A percentile compares a stretch with the other conserved stretches of the same genome.
Evolutionary conservation across 2,888 invertebrate genomes (phyloP).

Genomic region (Dilophus febrilis): DNA sequence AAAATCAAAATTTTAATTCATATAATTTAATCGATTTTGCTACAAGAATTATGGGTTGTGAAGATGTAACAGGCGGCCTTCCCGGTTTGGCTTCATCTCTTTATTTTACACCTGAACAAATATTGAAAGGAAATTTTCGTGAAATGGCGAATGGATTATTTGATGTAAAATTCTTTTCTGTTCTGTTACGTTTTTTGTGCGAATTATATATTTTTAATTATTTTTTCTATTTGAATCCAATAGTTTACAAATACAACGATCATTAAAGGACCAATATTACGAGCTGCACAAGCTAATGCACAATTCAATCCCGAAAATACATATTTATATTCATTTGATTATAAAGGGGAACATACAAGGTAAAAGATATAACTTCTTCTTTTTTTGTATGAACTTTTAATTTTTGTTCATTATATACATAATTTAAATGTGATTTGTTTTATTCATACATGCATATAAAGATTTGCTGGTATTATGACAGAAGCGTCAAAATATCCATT

Average conservation of each 20-base stretch:
- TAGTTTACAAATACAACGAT: slow-evolving; percentile 32
- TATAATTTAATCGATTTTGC: too few relatives aligned
- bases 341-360: slow-evolving; percentile 25
- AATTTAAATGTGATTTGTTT: too few relatives aligned
- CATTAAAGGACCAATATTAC: slow-evolving; percentile 30
- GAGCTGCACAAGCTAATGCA: slow-evolving; percentile 28
- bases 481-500: slow-evolving; percentile 25
- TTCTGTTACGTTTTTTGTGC: too few relatives aligned
- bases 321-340: slow-evolving; percentile 35
- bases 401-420: too few relatives aligned
- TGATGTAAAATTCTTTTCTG: too few relatives aligned
- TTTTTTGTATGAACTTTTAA: too few relatives aligned
- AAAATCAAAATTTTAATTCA: too few relatives aligned
- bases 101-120: slow-evolving; percentile 17
- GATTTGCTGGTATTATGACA: slow-evolving; percentile 7
- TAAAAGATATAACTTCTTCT: not conserved
- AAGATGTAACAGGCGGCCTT: slow-evolving; percentile 28
- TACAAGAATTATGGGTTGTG: slow-evolving; percentile 19
- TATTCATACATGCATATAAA: too few relatives aligned
- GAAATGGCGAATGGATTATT: slow-evolving; percentile 31
- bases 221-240: slow-evolving; percentile 3
- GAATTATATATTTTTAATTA: slow-evolving; percentile 6
- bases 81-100: slow-evolving; percentile 21
- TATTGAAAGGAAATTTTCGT: slow-evolving; percentile 27
- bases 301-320: slow-evolving; percentile 22